These are phyloP conservation scores for Drosophila nr. fundita DNA, from an alignment of 2,888 invertebrate genomes.

Conservation along the genomic window DNA sequence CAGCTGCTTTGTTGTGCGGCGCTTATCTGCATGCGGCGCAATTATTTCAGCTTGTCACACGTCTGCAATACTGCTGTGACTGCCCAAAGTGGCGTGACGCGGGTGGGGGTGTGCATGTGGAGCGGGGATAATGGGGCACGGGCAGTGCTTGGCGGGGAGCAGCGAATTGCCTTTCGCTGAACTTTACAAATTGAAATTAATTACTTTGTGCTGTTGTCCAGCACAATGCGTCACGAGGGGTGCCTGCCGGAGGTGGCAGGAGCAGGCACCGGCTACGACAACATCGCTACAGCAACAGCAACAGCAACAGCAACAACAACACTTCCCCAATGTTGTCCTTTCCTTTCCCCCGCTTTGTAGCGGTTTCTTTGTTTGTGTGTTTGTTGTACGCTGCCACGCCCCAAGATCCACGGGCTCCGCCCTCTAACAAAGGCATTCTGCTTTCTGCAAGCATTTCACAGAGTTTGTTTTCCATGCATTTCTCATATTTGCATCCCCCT, in stretches of 20 bases:
- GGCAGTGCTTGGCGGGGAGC: conserved; percentile 5
- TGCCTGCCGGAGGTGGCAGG: neutral
- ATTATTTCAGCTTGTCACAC: conserved; percentile 75
- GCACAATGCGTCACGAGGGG: conserved; percentile 16
- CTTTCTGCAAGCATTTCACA: conserved; percentile 24
- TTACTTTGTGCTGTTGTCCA: conserved; percentile 70
- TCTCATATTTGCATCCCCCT: conserved; percentile 50
- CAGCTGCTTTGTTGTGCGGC: conserved; percentile 57
- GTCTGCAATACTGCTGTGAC: conserved; percentile 31
- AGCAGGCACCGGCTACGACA: conserved; percentile 16
- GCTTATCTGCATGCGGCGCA: conserved; percentile 77
- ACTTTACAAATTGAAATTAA: conserved; percentile 82
- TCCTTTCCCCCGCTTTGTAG: neutral
- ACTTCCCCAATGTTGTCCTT: neutral
- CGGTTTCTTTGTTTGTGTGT: conserved; percentile 24
- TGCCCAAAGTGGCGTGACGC: neutral
- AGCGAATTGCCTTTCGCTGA: conserved; percentile 62
- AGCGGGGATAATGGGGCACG: neutral
- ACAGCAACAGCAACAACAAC: neutral
- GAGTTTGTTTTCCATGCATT: conserved; percentile 40
- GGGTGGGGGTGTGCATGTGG: neutral
- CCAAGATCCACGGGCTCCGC: neutral
- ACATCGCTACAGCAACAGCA: conserved; percentile 7
- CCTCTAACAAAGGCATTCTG: neutral
- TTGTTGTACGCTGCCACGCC: conserved; percentile 16